phyloP scores from a whole-genome alignment of 2,888 invertebrate genomes.

The Drosophila meridiana region DNA sequence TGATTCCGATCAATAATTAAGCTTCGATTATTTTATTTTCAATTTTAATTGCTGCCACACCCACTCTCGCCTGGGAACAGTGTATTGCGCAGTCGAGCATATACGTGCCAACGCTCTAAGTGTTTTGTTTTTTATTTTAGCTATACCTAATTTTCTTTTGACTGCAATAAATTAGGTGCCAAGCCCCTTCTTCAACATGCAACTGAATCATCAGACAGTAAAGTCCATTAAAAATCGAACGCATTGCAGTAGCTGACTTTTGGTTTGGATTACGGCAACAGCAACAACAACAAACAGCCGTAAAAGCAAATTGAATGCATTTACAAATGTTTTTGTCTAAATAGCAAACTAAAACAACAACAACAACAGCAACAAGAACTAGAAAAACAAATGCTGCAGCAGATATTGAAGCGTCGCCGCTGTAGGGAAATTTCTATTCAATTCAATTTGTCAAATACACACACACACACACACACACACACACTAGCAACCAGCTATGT shows the following conservation, averaged over 20 bases:
- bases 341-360: slow-evolving; percentile 7
- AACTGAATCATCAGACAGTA: slow-evolving; percentile 37
- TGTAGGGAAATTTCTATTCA: slow-evolving; percentile 40
- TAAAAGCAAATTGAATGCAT: slow-evolving; percentile 20
- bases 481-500: slow-evolving; percentile 8
- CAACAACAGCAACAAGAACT: background rate
- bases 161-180: slow-evolving; percentile 27
- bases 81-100: background rate
- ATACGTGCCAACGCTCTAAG: background rate
- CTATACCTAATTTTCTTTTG: background rate
- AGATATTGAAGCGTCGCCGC: slow-evolving; percentile 16
- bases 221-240: slow-evolving; percentile 53
- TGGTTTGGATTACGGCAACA: slow-evolving; percentile 19
- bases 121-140: background rate
- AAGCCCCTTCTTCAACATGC: slow-evolving; percentile 22
- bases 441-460: slow-evolving; percentile 55
- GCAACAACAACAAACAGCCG: background rate
- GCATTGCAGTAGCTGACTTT: slow-evolving; percentile 30
- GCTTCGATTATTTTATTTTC: background rate
- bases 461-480: slow-evolving; percentile 18
- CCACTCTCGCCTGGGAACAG: background rate
- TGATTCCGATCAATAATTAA: background rate
- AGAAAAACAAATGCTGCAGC: slow-evolving; percentile 16
- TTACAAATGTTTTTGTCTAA: slow-evolving; percentile 29
- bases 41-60: background rate